Evolutionary conservation across 2,797 vertebrate species (phyloP).

Genomic region (Catamblyrhynchus diadema): DNA sequence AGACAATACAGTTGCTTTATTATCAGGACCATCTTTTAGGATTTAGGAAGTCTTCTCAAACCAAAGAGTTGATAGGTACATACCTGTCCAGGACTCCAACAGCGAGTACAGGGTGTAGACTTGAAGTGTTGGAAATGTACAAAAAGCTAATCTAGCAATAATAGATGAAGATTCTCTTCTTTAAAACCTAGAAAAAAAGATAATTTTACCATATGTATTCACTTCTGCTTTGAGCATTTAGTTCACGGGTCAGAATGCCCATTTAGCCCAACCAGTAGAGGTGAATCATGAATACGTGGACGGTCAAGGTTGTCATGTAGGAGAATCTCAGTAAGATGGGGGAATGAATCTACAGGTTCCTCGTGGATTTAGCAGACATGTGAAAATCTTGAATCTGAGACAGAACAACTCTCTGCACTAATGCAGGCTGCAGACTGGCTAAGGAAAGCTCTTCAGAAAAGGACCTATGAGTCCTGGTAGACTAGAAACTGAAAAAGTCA

Average conservation of each 20-base stretch:
- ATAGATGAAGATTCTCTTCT: background rate
- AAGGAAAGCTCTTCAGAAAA: background rate
- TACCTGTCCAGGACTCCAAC: background rate
- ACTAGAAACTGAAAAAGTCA: background rate
- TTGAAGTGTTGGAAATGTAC: background rate
- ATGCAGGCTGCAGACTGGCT: background rate
- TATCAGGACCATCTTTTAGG: background rate
- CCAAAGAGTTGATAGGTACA: background rate
- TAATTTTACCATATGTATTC: background rate
- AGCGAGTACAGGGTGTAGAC: rapidly evolving
- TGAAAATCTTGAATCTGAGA: background rate
- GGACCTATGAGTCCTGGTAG: background rate
- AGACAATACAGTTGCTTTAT: background rate
- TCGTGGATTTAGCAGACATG: rapidly evolving
- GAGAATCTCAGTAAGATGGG: background rate
- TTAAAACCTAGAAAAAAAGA: background rate
- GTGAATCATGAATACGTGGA: background rate
- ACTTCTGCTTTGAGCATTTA: background rate
- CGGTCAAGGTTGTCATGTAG: background rate
- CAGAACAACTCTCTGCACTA: background rate
- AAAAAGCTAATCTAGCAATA: background rate
- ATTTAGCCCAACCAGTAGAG: background rate
- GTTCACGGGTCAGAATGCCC: background rate
- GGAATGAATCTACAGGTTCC: background rate
- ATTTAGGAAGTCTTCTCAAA: background rate